Evolutionary conservation across 2,797 vertebrate species (phyloP), one percentile per base, ranked within the genome.

Genomic region (Siniperca undulata): DNA sequence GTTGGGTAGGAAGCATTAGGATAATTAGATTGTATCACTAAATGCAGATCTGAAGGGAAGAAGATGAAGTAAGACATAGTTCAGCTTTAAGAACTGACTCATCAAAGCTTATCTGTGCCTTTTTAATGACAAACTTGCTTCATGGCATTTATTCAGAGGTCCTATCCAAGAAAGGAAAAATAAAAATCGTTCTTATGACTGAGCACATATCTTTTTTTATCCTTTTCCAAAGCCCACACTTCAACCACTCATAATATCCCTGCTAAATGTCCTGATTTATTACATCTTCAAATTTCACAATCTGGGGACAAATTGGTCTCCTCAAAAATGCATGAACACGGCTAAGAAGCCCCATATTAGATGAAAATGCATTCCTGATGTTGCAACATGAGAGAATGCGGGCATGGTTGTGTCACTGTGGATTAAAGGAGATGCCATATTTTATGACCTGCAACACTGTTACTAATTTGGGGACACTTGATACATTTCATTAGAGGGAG

Each of bases 221-320:
- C 70, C 74, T 82, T 87, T 85, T 89, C 92, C 91, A 91, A 93
- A 92, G 79, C 83, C 91, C 85, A 89, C 81, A 82, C 87, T 91
- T 90, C 77, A 89, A 87, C 86, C 82, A 40, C 83, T 88, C 88
- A 83, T 87, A 90, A 86, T 85, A 88, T 86, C 78, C 82, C 82
- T 68, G 68, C 85, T 84, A 91, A 91, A 91, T 70, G 86, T 91
- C 86, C 85, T 93, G 93, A 94, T 95, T 94, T 93, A 94, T 94
- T 91, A 87, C 88, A 86, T 93, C 87, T 93, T 93, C 82, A 79
- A 91, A 86, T 94, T 94, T 94, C 94, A 94, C 93, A 94, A 95
- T 93, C 92, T 86, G 88, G 89, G 86, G 91, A 95, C 92, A 94
- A 93, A 94, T 94, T 93, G 91, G 84, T 91, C 80, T 56, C 86